These are phyloP conservation scores for Portunus trituberculatus DNA, from an alignment of 1,140 invertebrate genomes.

Conservation along the genomic window DNA sequence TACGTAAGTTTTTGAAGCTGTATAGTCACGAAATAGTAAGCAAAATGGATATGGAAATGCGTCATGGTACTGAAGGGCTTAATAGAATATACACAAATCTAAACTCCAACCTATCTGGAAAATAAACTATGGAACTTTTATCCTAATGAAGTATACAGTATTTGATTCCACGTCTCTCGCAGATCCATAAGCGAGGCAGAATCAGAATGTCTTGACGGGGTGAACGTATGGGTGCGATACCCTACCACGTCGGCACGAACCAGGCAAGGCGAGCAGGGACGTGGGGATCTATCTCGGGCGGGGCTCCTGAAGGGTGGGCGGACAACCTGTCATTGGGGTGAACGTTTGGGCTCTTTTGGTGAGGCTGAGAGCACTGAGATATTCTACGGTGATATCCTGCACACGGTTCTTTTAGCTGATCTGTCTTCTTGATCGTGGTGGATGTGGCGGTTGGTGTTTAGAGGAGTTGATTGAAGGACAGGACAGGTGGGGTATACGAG, in stretches of 20 bases:
- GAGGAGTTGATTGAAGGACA: not conserved
- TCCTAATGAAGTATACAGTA: not conserved
- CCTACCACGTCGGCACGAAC: not conserved
- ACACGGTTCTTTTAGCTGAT: not conserved
- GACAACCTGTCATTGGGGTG: constrained; percentile 8
- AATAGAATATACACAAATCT: too few species aligned
- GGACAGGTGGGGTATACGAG: not conserved
- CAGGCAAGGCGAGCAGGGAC: not conserved
- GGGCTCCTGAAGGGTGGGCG: not conserved
- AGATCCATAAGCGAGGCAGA: not conserved
- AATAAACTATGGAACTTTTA: too few species aligned
- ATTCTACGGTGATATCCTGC: not conserved
- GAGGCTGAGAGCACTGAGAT: constrained; percentile 5
- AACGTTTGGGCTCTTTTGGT: not conserved
- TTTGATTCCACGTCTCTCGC: not conserved
- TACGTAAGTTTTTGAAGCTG: too few species aligned
- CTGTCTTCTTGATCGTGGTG: not conserved
- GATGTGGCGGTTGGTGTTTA: not conserved
- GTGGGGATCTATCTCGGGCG: not conserved
- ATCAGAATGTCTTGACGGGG: not conserved
- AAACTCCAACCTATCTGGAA: too few species aligned
- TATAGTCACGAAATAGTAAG: too few species aligned
- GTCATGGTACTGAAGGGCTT: too few species aligned
- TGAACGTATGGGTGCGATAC: not conserved
- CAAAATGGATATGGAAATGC: too few species aligned